phyloP scores from a whole-genome alignment of 2,113 vertebrate genomes.

The Sprattus sprattus region DNA sequence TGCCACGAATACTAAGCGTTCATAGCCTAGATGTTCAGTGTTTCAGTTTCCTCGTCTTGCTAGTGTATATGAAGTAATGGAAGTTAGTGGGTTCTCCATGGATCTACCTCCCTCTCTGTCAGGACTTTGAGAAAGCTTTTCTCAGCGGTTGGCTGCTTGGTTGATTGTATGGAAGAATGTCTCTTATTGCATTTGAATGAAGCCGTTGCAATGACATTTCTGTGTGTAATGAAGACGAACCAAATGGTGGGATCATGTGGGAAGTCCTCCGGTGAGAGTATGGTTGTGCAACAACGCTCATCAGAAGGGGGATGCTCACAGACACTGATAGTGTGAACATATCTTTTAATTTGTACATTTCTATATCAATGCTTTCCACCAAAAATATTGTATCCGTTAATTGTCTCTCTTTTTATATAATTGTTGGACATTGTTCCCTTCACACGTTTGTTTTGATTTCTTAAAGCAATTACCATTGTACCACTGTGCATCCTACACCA shows the following conservation, averaged over 20 bases:
- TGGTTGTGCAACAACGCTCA: background rate
- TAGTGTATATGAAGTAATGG: background rate
- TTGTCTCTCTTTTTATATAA: background rate
- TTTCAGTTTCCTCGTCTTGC: background rate
- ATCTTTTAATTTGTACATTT: conserved; percentile 1
- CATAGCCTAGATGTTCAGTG: background rate
- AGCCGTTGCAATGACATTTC: background rate
- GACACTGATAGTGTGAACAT: background rate
- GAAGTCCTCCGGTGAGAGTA: background rate
- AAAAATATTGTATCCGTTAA: background rate
- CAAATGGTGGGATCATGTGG: background rate
- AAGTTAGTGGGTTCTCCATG: background rate
- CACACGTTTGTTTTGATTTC: background rate
- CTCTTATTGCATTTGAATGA: background rate
- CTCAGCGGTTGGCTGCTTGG: background rate
- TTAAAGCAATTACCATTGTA: background rate
- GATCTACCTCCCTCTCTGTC: conserved; percentile 5
- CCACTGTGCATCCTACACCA: conserved; percentile 9
- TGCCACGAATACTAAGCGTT: background rate
- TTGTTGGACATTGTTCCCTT: background rate
- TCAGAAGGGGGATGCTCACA: background rate
- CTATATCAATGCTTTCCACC: conserved; percentile 8
- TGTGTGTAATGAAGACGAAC: background rate
- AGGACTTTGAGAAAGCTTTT: background rate
- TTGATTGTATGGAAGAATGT: background rate